Base-by-base conservation (phyloP, 2,888 invertebrate species). In the Marronus borbonicus region DNA sequence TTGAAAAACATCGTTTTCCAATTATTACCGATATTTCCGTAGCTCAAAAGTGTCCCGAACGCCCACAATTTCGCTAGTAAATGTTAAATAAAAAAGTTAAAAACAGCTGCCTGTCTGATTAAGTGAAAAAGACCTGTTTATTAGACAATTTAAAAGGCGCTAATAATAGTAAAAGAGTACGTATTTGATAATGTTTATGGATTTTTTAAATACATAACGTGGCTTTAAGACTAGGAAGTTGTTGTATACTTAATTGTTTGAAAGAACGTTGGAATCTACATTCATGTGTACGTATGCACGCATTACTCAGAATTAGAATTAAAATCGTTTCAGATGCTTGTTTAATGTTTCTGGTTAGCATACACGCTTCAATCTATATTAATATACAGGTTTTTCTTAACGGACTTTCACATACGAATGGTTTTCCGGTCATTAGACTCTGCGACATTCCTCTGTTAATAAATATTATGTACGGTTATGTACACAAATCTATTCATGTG, bases 381-480 rank as follows among this genome's bases (percentile, higher is more conserved):
- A 20, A 58, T 20, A 5, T 24, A 58, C 55, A 58, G 55, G 55
- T 58, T 58, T 58, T 44, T 60, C n/a, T 60, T 60, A 60, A 17
- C 17, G 20, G 60, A 60, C 52, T 17, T 17, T 55, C 55, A n/a
- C 17, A n/a, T n/a, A 20, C n/a, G 8, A 14, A 17, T 55, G 20
- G 55, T 20, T 28, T 60, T 60, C 60, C 60, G 60, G 60, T 60
- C 60, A 60, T 60, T 52, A 52, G 60, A 60, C 60, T 60, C 10
- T 28, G 60, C 12, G 20, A 24, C 24, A 60, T 60, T 60, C 60
- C 20, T 24, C 28, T 24, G 12, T 60, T 60, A 60, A 60, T 28
- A 12, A 60, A 60, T 20, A 28, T 24, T 20, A 12, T 60, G 12
- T 60, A 60, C 60, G 20, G 60, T 24, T 60, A 60, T 60, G 24